Percentiles rank a stretch among this genome's conserved stretches.
Conservation (phyloP, 2,888 invertebrate species). For the Lasioglossum lativentre region DNA sequence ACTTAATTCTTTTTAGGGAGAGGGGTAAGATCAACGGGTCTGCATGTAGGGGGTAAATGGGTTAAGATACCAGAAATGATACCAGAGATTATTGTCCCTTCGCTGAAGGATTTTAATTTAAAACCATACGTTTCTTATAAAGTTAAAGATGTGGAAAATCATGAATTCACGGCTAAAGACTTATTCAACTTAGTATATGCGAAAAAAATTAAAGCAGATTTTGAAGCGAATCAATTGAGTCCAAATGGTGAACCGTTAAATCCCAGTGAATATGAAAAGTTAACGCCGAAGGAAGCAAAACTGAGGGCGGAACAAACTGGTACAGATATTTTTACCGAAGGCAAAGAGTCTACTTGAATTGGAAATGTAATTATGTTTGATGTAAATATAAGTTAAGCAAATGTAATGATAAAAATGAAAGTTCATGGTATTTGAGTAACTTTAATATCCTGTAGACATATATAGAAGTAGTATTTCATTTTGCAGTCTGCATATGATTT, state of each 20-base stretch:
- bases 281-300: slow-evolving; percentile 90
- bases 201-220: slow-evolving; percentile 91
- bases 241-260: slow-evolving; percentile 89
- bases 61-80: slow-evolving; percentile 93
- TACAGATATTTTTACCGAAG: slow-evolving; percentile 89
- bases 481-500: slow-evolving; percentile 68
- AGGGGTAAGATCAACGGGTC: slow-evolving; percentile 90
- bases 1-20: slow-evolving; percentile 85
- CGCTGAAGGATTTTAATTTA: slow-evolving; percentile 92
- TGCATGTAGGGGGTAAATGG: slow-evolving; percentile 86
- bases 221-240: slow-evolving; percentile 89
- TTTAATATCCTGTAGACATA: slow-evolving; percentile 16
- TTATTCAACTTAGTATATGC: slow-evolving; percentile 93
- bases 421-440: slow-evolving; percentile 17
- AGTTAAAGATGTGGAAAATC: slow-evolving; percentile 90
- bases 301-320: slow-evolving; percentile 90
- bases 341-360: background rate
- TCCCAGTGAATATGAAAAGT: slow-evolving; percentile 90
- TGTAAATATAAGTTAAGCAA: slow-evolving; percentile 22
- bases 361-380: background rate
- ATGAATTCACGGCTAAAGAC: slow-evolving; percentile 93
- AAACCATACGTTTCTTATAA: slow-evolving; percentile 98
- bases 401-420: background rate
- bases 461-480: background rate
- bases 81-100: slow-evolving; percentile 96